These are phyloP conservation scores for Frieseomelitta varia DNA, from an alignment of 1,140 invertebrate species.

Conservation along the genomic window DNA sequence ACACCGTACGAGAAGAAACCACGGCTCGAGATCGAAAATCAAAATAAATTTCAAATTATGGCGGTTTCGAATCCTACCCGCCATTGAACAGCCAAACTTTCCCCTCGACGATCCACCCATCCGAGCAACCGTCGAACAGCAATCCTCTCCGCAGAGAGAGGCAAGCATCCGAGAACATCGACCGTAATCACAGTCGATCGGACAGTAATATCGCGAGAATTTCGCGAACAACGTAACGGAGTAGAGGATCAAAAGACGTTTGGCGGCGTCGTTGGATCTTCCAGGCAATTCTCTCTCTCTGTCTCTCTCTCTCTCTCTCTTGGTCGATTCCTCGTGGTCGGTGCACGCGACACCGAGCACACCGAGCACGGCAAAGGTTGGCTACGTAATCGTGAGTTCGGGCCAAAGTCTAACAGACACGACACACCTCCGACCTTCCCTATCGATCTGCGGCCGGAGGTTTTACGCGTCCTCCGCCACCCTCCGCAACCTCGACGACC, in stretches of 20 bases:
- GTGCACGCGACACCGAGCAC: not conserved
- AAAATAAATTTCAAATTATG: no score
- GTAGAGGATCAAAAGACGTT: not conserved
- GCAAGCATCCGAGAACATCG: not conserved
- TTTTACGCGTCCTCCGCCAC: slow-evolving; percentile 76
- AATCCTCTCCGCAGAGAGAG: not conserved
- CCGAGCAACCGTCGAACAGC: not conserved
- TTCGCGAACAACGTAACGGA: not conserved
- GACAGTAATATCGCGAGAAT: not conserved
- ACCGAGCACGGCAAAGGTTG: slow-evolving; percentile 35
- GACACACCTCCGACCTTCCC: slow-evolving; percentile 80
- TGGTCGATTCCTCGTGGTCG: slow-evolving; percentile 16
- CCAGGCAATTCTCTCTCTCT: not conserved
- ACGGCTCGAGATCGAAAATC: no score
- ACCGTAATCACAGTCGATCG: not conserved
- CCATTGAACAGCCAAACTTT: not conserved
- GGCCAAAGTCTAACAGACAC: slow-evolving; percentile 75
- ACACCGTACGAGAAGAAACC: no score
- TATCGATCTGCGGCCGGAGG: slow-evolving; percentile 79
- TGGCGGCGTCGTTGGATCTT: not conserved
- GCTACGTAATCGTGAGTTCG: slow-evolving; percentile 60
- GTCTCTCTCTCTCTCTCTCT: slow-evolving; percentile 16
- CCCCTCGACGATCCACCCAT: not conserved
- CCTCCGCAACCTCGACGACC: slow-evolving; percentile 70
- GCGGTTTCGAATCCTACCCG: no score